Percentiles rank a stretch among this genome's conserved stretches.
phyloP scores from a whole-genome alignment of 2,888 invertebrate genomes.

The Diaphora mendica region DNA sequence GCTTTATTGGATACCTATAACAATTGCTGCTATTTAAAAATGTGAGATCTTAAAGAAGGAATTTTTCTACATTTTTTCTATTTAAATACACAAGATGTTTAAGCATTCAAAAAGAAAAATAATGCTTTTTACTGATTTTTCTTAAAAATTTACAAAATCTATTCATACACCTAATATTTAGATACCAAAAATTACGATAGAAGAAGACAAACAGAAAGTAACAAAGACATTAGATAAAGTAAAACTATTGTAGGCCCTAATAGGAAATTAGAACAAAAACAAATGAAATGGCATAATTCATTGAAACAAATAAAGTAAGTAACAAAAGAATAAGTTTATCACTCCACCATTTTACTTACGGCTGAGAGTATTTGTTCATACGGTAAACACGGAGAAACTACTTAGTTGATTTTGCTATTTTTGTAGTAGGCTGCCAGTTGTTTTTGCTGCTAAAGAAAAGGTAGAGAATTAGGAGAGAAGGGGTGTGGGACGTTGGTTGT shows the following conservation, averaged over 20 bases:
- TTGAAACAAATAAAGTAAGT: conserved; percentile 16
- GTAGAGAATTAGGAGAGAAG: conserved; percentile 51
- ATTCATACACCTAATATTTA: background rate
- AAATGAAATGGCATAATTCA: conserved; percentile 13
- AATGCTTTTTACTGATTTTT: no score
- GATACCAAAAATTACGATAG: background rate
- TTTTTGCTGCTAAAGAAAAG: conserved; percentile 50
- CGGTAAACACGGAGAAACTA: conserved; percentile 42
- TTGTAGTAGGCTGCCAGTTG: conserved; percentile 41
- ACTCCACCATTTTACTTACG: conserved; percentile 21
- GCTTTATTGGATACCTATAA: no score
- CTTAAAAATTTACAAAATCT: no score
- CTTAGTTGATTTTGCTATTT: conserved; percentile 44
- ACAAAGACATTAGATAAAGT: background rate
- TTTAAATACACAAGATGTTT: no score
- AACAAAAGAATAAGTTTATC: conserved; percentile 14
- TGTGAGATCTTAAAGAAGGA: no score
- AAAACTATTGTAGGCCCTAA: background rate
- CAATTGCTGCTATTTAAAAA: no score
- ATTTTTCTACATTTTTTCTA: no score
- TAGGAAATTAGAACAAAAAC: conserved; percentile 10
- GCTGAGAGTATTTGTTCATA: conserved; percentile 32
- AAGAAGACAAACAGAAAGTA: background rate
- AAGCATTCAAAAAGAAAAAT: no score
- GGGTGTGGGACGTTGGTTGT: conserved; percentile 48